Evolutionary conservation across 2,797 vertebrate genomes (phyloP), one percentile per base, ranked within the genome.

Genomic region (Semotilus atromaculatus): DNA sequence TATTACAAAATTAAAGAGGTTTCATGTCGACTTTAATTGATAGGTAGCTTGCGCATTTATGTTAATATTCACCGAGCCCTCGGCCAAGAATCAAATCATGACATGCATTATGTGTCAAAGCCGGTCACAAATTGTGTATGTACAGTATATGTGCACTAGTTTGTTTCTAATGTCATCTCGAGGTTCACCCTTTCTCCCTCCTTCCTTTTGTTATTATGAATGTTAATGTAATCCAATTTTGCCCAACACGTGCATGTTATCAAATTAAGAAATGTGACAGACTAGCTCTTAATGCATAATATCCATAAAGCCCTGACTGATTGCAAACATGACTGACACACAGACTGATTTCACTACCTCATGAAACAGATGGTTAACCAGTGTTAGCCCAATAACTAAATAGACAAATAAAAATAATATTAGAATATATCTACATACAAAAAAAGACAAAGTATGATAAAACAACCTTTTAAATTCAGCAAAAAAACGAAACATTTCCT

Each of bases 221-320:
- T 87, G 82, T 78, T 85, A 89, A 89, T 84, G 88, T 90, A 89
- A 91, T 84, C 86, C 88, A 85, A 89, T 90, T 89, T 88, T 40
- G 79, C 84, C 87, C 87, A 88, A 85, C 58, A 45, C 43, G 72
- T 86, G 86, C 87, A 85, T 34, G 81, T 86, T 85, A 90, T 83
- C 91, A 86, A 89, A 86, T 90, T 91, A 89, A 88, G 76, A 83
- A 53, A 60, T 88, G 70, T 88, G 91, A 92, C 74, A 88, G 89
- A 83, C 18, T 53, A 72, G 73, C 58, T 78, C 60, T 85, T 89
- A 87, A 88, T 55, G 75, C 72, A 86, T 91, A 92, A 93, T 90
- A 94, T 94, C 93, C 91, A 93, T 91, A 90, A 92, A 93, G 92
- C 87, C 48, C 91, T 84, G 85, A 88, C 82, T 88, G 88, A 89